Evolutionary conservation across 2,113 vertebrate genomes (phyloP).

Genomic region (Phylloscopus whistleri): DNA sequence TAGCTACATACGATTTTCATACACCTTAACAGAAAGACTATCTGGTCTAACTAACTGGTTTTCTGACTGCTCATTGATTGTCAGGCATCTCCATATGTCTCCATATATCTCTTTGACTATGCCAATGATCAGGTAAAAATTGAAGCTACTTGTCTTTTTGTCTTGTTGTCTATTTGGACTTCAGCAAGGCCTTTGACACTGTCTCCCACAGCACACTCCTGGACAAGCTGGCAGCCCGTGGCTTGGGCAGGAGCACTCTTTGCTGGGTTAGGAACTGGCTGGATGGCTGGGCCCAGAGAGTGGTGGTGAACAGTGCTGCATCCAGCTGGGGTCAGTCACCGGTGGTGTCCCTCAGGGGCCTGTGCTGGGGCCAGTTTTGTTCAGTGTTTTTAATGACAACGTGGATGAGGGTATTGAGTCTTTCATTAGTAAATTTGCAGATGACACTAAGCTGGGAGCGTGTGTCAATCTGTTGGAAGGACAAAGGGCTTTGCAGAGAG

Average conservation of each 20-base stretch:
- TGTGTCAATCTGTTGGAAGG: background rate
- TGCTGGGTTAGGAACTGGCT: background rate
- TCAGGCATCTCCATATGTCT: background rate
- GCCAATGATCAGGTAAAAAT: slow-evolving; percentile 1
- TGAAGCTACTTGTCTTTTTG: background rate
- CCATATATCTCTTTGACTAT: background rate
- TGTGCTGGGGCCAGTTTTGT: background rate
- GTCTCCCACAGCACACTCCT: background rate
- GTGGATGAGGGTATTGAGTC: background rate
- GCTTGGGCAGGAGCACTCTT: background rate
- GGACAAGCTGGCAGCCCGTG: background rate
- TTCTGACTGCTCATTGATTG: background rate
- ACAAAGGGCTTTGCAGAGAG: background rate
- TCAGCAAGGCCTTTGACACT: background rate
- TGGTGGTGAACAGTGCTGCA: background rate
- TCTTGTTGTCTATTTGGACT: background rate
- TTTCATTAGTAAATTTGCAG: background rate
- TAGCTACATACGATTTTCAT: background rate
- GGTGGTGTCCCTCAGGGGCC: background rate
- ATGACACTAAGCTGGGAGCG: background rate
- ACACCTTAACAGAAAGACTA: background rate
- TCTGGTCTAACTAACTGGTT: background rate
- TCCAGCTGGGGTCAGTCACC: fast-evolving
- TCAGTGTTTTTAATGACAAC: background rate
- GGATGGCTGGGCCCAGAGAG: fast-evolving